Conservation (phyloP, 2,113 vertebrate species). For the Neodontobutis hainanensis region DNA sequence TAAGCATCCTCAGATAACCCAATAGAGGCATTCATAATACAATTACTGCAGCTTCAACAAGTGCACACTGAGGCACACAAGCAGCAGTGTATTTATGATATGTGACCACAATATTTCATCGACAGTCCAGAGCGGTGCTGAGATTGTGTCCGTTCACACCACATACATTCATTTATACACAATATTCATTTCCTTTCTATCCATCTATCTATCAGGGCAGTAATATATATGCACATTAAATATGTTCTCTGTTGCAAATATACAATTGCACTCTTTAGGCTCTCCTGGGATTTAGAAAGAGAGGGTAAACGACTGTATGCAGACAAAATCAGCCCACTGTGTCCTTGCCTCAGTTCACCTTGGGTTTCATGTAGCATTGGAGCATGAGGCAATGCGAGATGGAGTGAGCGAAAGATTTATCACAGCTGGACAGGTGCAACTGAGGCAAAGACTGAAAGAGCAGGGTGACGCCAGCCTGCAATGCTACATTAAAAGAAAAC, state of each 20-base stretch:
- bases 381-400: conserved; percentile 22
- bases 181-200: too few species aligned
- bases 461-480: conserved; percentile 16
- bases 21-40: conserved; percentile 30
- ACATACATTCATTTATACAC: conserved; percentile 31
- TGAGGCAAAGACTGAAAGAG: conserved; percentile 39
- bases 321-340: conserved; percentile 24
- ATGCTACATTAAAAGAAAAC: conserved; percentile 26
- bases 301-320: neutral
- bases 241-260: conserved; percentile 8
- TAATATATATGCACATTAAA: neutral
- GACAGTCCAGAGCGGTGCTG: conserved; percentile 16
- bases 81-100: conserved; percentile 31
- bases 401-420: conserved; percentile 37
- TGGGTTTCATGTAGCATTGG: conserved; percentile 37
- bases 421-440: conserved; percentile 46
- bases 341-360: conserved; percentile 48
- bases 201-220: too few species aligned
- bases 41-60: conserved; percentile 26
- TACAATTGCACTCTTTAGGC: conserved; percentile 17
- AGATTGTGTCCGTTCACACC: conserved; percentile 27
- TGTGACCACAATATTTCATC: conserved; percentile 29
- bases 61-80: conserved; percentile 16
- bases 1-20: conserved; percentile 33
- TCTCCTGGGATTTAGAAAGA: conserved; percentile 16